Evolutionary conservation across 37 sponge, comb jelly and placozoan species (phyloP), one percentile per base, ranked within the genome.

Genomic region (Oscarella lobularis): DNA sequence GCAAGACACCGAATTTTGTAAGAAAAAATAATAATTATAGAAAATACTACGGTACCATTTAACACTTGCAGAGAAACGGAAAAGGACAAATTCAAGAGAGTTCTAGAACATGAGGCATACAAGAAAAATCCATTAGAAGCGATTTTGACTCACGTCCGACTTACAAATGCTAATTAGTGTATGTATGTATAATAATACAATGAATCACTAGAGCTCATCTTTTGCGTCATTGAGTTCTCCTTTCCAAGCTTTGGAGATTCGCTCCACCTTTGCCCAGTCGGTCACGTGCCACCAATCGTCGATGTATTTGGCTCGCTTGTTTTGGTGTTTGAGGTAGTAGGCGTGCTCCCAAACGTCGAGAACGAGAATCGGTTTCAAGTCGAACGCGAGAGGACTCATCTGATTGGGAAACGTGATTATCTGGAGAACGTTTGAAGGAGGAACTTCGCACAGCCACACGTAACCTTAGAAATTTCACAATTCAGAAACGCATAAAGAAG

Each of bases 311-410:
- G 76, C 39, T 6, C 89, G 39, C 79, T 75, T 85, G 79, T 88
- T 85, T 82, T 88, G 83, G 69, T 88, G 81, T 39, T 88, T 74
- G 27, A 92, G 89, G 79, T 92, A 92, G 83, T 92, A 92, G 6
- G 92, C 83, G 66, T 92, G 92, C 40, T 92, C 92, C 92, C 92
- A 92, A 41, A 92, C 76, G 38, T 92, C 92, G 48, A 92, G 3
- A 4, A 80, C 89, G 32, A 92, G 79, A 0, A 92, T 38, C 4
- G 92, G 92, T 55, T 83, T 77, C 3, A 85, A 81, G 0, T 74
- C 79, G 32, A 75, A 35, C 33, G 76, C 48, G 33, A 91, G 39
- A 0, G 92, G 92, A 36, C 48, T 78, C 41, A 86, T 85, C 88
- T 89, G 70, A 14, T 68, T 68, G 71, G 71, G 29, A 30, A 29